Base-by-base conservation (phyloP, 1,140 invertebrate species). In the Atta colombica region DNA sequence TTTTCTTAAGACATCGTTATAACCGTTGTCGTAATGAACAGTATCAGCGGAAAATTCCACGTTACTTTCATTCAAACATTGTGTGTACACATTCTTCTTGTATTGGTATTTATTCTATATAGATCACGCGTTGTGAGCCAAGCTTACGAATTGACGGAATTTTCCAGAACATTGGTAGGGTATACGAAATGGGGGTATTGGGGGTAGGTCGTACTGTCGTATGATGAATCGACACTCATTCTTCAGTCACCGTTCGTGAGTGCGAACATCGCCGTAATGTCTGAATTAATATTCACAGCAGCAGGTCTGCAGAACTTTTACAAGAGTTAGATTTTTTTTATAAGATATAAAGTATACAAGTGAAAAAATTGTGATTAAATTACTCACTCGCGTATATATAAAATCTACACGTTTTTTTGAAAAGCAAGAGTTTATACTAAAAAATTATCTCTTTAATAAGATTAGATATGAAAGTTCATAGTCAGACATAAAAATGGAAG, bases 291-390 rank as follows among this genome's bases (percentile, higher is more conserved):
- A 28, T 1, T 69, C 31, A 58, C 65, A 71, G 53, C 78, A 71
- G 78, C 78, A 28, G 35, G 35, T n/a, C 78, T 81, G 78, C 78
- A 71, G 66, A 28, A 55, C 12, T 68, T 80, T 55, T 69, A 55
- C 5, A 25, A 51, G 39, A 55, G 14, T 51, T 14, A 21, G 14
- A 80, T 21, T 69, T 35, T 35, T 39, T 31, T 14, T 2, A 39
- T 58, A 31, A 61, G 49, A 51, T 6, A 74, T 63, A 31, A 28
- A 8, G 25, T 25, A 14, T 65, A 39, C 10, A 49, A 63, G 75
- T 39, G 63, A 5, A 55, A 55, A 45, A 25, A 55, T 68, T 80
- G n/a, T 25, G 14, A 49, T 80, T 21, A 39, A 61, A 77, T 25
- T 49, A 63, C 31, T 39, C n/a, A 25, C 53, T 39, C 6, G 31